A percentile compares a stretch with the other conserved stretches of the same genome.
phyloP scores from a whole-genome alignment of 2,797 vertebrate genomes.

The Sylvia borin region DNA sequence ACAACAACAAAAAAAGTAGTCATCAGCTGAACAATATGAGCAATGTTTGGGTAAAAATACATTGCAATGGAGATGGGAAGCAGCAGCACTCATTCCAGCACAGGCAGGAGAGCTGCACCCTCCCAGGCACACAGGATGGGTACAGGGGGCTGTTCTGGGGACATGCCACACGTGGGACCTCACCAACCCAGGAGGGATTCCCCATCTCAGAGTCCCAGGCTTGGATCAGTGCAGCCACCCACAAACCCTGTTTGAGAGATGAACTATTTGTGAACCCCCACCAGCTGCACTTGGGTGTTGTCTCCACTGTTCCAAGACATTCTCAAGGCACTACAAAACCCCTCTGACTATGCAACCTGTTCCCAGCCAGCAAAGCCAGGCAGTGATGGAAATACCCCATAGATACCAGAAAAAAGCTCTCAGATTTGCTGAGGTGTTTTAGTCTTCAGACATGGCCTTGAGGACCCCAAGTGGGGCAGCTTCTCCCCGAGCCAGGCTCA shows the following conservation, averaged over 20 bases:
- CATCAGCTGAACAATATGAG: conserved; percentile 23
- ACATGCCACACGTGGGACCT: background rate
- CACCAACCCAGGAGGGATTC: background rate
- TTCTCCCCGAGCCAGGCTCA: background rate
- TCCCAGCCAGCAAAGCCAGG: background rate
- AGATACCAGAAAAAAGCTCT: background rate
- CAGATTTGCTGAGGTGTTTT: background rate
- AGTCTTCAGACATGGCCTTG: background rate
- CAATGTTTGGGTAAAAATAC: conserved; percentile 12
- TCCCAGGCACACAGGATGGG: background rate
- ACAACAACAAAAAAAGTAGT: background rate
- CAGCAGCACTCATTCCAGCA: fast-evolving
- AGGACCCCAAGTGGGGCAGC: background rate
- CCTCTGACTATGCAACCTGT: background rate
- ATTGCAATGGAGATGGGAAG: background rate
- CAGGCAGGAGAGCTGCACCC: background rate
- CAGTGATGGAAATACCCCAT: fast-evolving
- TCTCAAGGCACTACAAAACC: background rate
- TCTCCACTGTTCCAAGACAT: background rate
- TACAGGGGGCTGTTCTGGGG: fast-evolving
- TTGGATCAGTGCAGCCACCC: background rate
- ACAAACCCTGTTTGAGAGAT: fast-evolving
- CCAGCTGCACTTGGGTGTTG: background rate
- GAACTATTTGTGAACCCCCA: fast-evolving
- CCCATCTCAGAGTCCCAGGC: background rate